Evolutionary conservation across 2,113 vertebrate genomes (phyloP).

Genomic region (Martes martes): DNA sequence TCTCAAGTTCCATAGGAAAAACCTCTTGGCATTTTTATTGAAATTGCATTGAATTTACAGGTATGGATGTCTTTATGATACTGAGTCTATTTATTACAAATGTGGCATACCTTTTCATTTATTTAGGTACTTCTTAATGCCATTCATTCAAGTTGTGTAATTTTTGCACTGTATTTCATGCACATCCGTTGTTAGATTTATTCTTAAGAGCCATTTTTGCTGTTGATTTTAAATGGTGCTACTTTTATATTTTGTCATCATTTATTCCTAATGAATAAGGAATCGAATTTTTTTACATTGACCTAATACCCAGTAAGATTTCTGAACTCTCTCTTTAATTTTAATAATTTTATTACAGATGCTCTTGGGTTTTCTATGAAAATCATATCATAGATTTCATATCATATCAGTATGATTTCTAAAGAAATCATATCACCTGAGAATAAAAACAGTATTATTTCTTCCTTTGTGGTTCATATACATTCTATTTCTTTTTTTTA

Average conservation of each 20-base stretch:
- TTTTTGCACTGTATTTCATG: background rate
- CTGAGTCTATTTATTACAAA: background rate
- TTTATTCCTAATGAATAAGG: slow-evolving; percentile 21
- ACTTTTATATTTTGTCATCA: background rate
- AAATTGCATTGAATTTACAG: background rate
- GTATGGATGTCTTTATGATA: background rate
- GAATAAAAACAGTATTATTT: slow-evolving; percentile 3
- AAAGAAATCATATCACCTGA: background rate
- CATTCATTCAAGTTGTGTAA: background rate
- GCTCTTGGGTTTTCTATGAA: slow-evolving; percentile 14
- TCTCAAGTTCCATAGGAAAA: background rate
- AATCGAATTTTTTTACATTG: background rate
- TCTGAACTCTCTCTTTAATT: background rate
- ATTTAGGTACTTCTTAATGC: background rate
- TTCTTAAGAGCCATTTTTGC: background rate
- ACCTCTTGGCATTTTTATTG: background rate
- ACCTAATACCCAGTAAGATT: background rate
- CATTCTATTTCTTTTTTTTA: background rate
- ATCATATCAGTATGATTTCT: background rate
- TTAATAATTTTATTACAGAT: slow-evolving; percentile 13
- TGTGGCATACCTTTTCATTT: background rate
- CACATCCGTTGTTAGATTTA: background rate
- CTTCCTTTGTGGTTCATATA: background rate
- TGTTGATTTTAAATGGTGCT: background rate
- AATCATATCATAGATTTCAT: background rate